Base-by-base conservation (phyloP, 2,797 vertebrate genomes). In the Danio albolineatus region DNA sequence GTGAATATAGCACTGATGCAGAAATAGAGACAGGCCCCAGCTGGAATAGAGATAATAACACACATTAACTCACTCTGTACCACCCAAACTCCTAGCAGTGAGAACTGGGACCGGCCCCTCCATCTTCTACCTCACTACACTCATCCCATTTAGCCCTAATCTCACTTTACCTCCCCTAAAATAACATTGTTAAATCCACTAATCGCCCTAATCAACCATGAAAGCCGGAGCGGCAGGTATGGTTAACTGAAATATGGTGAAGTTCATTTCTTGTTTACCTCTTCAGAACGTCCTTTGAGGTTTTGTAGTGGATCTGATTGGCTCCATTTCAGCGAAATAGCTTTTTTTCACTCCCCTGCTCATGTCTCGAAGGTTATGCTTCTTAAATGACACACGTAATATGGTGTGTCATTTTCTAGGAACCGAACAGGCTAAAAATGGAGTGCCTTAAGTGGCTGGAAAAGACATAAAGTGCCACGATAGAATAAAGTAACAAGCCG, bases 41-140 rank as follows among this genome's bases (percentile, higher is more conserved):
- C 72, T 80, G 67, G 56, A 76, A 73, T 21, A 73, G 66, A 76
- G 70, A 70, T 76, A 69, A 43, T 53, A 70, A 54, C 78, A 53
- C 60, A 59, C 44, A 74, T 76, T 70, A 79, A 79, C 83, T 83
- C 61, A 44, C 21, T 65, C 49, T 49, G 16, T 76, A 57, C 72
- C 81, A 76, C 66, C 65, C 78, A 75, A 62, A 65, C 48, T 54
- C 64, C 28, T 87, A 85, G 89, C 73, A 83, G 87, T 91, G 88
- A 91, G 89, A 92, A 91, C 86, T 83, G 81, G 78, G 60, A 72
- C 84, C 85, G 79, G 87, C 54, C 53, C 70, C 78, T 85, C 83
- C 86, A 84, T 84, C 89, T 94, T 93, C 92, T 90, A 89, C 83
- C 88, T 92, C 92, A 93, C 85, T 93, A 93, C 88, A 91, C 91